Evolutionary conservation across 2,113 vertebrate genomes (phyloP).

Genomic region (Nibea albiflora): DNA sequence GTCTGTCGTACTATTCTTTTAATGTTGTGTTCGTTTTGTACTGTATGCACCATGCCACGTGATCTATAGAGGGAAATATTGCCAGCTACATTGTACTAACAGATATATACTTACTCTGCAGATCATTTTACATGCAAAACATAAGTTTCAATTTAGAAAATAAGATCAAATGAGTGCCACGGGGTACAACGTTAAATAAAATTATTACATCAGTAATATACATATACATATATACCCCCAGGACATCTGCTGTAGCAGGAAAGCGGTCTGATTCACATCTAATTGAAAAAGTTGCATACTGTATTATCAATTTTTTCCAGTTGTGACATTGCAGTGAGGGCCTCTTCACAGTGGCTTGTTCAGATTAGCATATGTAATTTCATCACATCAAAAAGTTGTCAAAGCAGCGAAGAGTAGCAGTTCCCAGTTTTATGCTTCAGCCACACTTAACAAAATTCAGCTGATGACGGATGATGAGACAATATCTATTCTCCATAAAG

Average conservation of each 20-base stretch:
- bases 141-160: neutral
- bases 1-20: too few relatives aligned
- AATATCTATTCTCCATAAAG: neutral
- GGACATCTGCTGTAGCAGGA: neutral
- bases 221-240: too few relatives aligned
- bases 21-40: too few relatives aligned
- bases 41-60: too few relatives aligned
- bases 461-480: neutral
- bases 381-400: conserved; percentile 7
- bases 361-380: neutral
- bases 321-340: neutral
- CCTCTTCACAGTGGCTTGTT: neutral
- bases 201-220: neutral
- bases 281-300: neutral
- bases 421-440: neutral
- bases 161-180: neutral
- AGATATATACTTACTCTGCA: too few relatives aligned
- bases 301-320: neutral
- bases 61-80: too few relatives aligned
- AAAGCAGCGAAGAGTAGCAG: neutral
- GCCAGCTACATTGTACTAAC: too few relatives aligned
- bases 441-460: neutral
- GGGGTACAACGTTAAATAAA: neutral
- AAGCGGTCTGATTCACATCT: neutral
- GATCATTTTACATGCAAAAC: too few relatives aligned